These are phyloP conservation scores for Epinotia bilunana DNA, from an alignment of 2,888 invertebrate species.

Conservation along the genomic window DNA sequence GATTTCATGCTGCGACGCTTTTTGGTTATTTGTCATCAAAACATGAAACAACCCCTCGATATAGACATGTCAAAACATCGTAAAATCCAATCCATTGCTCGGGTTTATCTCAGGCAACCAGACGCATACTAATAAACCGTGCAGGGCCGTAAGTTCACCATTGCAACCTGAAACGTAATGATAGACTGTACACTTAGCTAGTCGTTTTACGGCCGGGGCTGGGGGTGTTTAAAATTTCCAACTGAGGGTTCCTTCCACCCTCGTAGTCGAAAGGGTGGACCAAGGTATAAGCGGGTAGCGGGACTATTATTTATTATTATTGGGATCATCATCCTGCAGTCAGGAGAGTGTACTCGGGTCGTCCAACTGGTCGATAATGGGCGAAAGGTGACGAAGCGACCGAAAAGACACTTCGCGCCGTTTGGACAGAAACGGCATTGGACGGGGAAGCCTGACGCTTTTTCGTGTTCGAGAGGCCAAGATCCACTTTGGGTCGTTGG, in stretches of 20 bases:
- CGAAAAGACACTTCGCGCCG: too few species aligned
- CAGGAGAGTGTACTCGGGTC: too few species aligned
- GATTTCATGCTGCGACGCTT: too few species aligned
- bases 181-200: constrained; percentile 53
- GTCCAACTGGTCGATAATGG: too few species aligned
- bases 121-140: neutral
- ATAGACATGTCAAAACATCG: neutral
- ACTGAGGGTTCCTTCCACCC: constrained; percentile 55
- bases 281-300: constrained; percentile 45
- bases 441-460: too few species aligned
- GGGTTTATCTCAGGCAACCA: neutral
- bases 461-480: too few species aligned
- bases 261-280: constrained; percentile 48
- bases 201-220: constrained; percentile 47
- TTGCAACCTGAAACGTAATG: constrained; percentile 27
- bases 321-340: too few species aligned
- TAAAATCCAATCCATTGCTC: neutral
- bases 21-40: neutral
- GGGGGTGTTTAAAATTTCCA: constrained; percentile 53
- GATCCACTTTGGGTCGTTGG: too few species aligned
- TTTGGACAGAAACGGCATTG: too few species aligned
- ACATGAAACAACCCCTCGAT: neutral
- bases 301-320: neutral
- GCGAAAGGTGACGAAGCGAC: too few species aligned
- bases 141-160: neutral